phyloP scores from a whole-genome alignment of 2,113 vertebrate species.

The Oreochromis tanganicae region DNA sequence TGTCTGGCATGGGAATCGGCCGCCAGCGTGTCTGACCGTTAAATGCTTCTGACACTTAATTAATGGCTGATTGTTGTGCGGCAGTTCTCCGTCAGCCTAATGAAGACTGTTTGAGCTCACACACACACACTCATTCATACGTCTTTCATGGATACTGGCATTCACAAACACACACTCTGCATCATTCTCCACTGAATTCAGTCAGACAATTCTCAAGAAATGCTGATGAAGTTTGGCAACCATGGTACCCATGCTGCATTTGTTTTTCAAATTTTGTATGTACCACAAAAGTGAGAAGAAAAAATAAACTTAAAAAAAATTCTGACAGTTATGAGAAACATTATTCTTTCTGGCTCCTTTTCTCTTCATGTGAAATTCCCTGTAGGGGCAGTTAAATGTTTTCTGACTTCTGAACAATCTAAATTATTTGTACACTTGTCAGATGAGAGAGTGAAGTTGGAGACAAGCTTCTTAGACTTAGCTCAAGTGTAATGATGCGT shows the following conservation, averaged over 20 bases:
- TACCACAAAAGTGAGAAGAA: background rate
- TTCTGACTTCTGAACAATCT: background rate
- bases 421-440: background rate
- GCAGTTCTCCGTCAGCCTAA: conserved; percentile 41
- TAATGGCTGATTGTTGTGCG: conserved; percentile 56
- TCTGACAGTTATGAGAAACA: background rate
- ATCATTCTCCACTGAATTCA: background rate
- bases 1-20: conserved; percentile 35
- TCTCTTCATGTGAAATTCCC: background rate
- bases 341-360: background rate
- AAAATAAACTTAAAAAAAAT: background rate
- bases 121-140: background rate
- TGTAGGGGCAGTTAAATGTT: background rate
- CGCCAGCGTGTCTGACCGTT: conserved; percentile 25
- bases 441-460: background rate
- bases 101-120: conserved; percentile 14
- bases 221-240: background rate
- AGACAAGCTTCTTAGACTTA: background rate
- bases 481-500: background rate
- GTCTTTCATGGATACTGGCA: background rate
- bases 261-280: background rate
- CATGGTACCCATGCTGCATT: background rate
- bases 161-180: background rate
- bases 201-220: background rate
- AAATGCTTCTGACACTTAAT: conserved; percentile 67